phyloP scores from a whole-genome alignment of 2,797 vertebrate genomes.

The Sorex maritimensis region DNA sequence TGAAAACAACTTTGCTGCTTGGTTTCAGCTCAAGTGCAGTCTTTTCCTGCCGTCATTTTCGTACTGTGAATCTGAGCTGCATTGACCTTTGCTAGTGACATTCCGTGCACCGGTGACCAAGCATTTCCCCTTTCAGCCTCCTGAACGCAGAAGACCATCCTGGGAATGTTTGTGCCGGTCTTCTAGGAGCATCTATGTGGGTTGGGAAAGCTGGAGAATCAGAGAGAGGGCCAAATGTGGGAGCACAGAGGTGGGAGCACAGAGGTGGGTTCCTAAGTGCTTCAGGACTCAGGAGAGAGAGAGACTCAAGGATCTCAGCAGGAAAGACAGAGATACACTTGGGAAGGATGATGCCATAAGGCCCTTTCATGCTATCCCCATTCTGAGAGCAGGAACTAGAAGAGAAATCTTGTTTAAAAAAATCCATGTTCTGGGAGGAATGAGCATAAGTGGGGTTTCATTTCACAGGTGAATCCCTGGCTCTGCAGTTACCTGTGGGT shows the following conservation, averaged over 20 bases:
- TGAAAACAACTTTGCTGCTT: no score
- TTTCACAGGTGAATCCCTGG: neutral
- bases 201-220: neutral
- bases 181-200: neutral
- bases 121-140: neutral
- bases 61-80: no score
- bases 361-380: neutral
- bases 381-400: neutral
- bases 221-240: neutral
- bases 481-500: slow-evolving; percentile 91
- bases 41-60: no score
- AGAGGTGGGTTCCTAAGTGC: neutral
- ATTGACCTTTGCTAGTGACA: no score
- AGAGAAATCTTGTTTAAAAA: neutral
- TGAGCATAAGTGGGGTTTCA: neutral
- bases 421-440: no score
- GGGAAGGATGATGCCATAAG: neutral
- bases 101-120: no score
- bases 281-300: neutral
- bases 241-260: neutral
- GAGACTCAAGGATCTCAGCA: neutral
- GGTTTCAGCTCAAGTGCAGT: no score
- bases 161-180: neutral
- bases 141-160: neutral
- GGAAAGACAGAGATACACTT: neutral